Conservation (phyloP, 2,888 invertebrate species). For the Meganola albula region DNA sequence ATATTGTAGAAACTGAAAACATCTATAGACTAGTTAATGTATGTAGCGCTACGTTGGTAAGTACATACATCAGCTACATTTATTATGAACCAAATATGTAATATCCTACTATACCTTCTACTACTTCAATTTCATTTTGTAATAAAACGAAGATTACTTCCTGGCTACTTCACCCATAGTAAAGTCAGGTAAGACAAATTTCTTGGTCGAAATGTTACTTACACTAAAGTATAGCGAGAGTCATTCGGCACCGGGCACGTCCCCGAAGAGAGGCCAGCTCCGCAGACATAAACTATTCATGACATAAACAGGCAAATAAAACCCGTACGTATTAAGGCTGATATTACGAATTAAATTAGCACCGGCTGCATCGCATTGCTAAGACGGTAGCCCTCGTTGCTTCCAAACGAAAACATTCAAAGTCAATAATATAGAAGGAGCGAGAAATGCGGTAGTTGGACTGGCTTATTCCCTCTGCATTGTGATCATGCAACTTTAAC, state of each 20-base stretch:
- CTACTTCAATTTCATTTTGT: background rate
- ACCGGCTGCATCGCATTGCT: slow-evolving; percentile 23
- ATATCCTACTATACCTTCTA: no score
- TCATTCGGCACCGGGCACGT: slow-evolving; percentile 13
- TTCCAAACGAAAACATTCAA: slow-evolving; percentile 35
- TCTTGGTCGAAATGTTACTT: slow-evolving; percentile 24
- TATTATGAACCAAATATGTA: no score
- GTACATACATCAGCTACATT: no score
- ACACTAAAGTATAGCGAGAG: slow-evolving; percentile 25
- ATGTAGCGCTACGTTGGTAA: no score
- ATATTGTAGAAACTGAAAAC: no score
- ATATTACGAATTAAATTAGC: slow-evolving; percentile 30
- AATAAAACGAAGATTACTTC: slow-evolving; percentile 15
- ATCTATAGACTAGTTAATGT: no score
- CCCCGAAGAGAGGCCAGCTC: slow-evolving; percentile 19
- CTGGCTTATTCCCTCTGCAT: slow-evolving; percentile 59
- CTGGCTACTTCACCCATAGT: slow-evolving; percentile 15
- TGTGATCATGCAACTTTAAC: slow-evolving; percentile 69
- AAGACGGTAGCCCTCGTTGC: slow-evolving; percentile 28
- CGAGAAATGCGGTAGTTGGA: slow-evolving; percentile 42
- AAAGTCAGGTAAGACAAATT: slow-evolving; percentile 23
- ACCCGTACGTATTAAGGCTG: slow-evolving; percentile 22
- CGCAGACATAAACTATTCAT: slow-evolving; percentile 27
- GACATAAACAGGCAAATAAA: slow-evolving; percentile 30
- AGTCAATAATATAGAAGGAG: slow-evolving; percentile 51